Base-by-base conservation (phyloP, 2,113 vertebrate species). In the Cnemophilus loriae region DNA sequence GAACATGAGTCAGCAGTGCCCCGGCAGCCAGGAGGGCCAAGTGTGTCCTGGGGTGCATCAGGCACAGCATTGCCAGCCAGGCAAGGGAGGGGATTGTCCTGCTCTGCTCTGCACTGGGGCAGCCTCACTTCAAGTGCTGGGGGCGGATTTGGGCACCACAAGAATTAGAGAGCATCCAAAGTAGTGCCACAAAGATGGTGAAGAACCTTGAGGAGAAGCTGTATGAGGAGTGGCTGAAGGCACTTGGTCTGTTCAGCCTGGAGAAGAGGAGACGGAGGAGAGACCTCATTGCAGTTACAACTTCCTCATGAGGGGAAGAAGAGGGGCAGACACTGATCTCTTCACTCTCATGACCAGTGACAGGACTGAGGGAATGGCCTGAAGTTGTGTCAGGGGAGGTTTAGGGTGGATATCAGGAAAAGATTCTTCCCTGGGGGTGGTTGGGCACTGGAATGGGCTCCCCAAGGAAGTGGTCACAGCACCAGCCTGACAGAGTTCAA, bases 1-100 rank as follows among this genome's bases (percentile, higher is more conserved):
- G 49, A 21, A 41, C 0, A 8, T 0, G 19, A 55, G 56, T 1
- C n/a, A 63, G 39, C 47, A 41, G 65, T 30, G 47, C n/a, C 47
- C 49, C 63, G 65, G 24, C 56, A 70, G 56, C 20, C n/a, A 79
- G 65, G 30, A 41, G n/a, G 13, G n/a, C 41, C 65, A 70, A 0
- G 6, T 3, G 0, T 63, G 30, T 11, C 65, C 35, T 55, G 41
- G 39, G 46, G 23, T 0, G 3, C 41, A 61, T n/a, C 64, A 24
- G 53, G 18, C 15, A 3, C 44, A 69, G 30, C 35, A 59, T 10
- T 0, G 0, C 41, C 28, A 68, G 52, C 41, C 0, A 0, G 73
- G 16, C 6, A 4, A 60, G 30, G 24, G 64, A 39, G 23, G n/a
- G 12, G 24, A 63, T 47, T 30, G 64, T 30, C n/a, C 65, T 0